These are phyloP conservation scores for Rattus norvegicus DNA, from an alignment of 2,113 vertebrate species.

Conservation along the genomic window GRCr8 NC_086038.1:52930001-52930500, in stretches of 20 bases:
- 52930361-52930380: not conserved
- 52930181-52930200: not conserved
- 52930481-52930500: not conserved
- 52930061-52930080: not conserved
- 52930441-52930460: not conserved
- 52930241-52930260: not conserved
- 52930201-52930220: not conserved
- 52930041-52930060: not conserved
- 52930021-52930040: not conserved
- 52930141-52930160: not conserved
- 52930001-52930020: not conserved
- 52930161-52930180: not conserved
- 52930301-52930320: not conserved
- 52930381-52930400: not conserved
- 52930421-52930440: not conserved
- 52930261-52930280: not conserved
- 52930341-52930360: not conserved
- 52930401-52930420: not conserved
- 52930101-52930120: not conserved
- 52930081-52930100: not conserved
- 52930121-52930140: not conserved
- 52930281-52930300: not conserved
- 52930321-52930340: not conserved
- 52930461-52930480: not conserved
- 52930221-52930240: not conserved